phyloP scores from a whole-genome alignment of 2,797 vertebrate genomes.

The Gila robusta region DNA sequence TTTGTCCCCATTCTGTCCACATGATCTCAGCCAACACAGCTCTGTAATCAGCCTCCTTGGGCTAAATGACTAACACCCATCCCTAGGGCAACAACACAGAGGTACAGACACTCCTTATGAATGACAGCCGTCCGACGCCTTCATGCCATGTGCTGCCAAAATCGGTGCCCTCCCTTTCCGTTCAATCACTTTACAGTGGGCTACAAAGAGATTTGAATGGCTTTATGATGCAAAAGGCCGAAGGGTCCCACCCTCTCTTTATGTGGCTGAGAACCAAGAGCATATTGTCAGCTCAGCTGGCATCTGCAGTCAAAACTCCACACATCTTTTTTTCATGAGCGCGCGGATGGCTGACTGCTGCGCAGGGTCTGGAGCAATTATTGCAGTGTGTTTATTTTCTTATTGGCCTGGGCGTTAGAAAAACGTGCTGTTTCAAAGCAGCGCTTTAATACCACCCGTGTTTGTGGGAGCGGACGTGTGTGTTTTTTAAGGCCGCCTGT shows the following conservation, averaged over 20 bases:
- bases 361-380: constrained; percentile 60
- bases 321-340: constrained; percentile 66
- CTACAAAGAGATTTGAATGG: constrained; percentile 61
- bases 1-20: constrained; percentile 63
- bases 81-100: constrained; percentile 41
- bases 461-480: constrained; percentile 42
- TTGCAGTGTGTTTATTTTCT: constrained; percentile 62
- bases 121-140: constrained; percentile 53
- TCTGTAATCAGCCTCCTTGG: constrained; percentile 57
- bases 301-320: constrained; percentile 62
- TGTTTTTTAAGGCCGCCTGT: constrained; percentile 69
- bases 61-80: constrained; percentile 47
- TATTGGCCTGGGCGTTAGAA: constrained; percentile 59
- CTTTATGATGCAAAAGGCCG: constrained; percentile 59
- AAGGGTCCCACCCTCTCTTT: constrained; percentile 62
- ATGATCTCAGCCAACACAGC: constrained; percentile 52
- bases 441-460: constrained; percentile 60
- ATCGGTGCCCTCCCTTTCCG: constrained; percentile 59
- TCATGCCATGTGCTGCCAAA: constrained; percentile 72
- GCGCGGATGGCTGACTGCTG: constrained; percentile 58
- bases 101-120: constrained; percentile 46
- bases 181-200: constrained; percentile 43
- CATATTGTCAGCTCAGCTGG: constrained; percentile 66
- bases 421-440: constrained; percentile 63
- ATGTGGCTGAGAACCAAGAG: constrained; percentile 61